Evolutionary conservation across 2,888 invertebrate species (phyloP).

Genomic region (Aspidiotus destructor): DNA sequence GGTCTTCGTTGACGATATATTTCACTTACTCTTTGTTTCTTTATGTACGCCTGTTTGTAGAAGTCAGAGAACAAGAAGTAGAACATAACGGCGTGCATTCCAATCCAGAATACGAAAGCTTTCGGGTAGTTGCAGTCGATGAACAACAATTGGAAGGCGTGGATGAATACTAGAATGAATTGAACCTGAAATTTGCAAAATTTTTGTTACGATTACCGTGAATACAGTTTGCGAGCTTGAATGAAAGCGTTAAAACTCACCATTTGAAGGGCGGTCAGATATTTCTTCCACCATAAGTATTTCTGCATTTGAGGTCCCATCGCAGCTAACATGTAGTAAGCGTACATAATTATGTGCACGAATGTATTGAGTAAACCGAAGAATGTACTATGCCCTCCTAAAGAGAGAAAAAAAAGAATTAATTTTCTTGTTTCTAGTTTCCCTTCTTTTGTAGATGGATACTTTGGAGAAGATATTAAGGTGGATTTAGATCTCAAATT

Average conservation of each 20-base stretch:
- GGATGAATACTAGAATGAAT: constrained; percentile 76
- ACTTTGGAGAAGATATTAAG: too few relatives aligned
- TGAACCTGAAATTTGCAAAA: constrained; percentile 58
- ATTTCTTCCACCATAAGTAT: constrained; percentile 93
- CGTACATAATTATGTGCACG: constrained; percentile 90
- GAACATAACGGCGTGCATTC: constrained; percentile 84
- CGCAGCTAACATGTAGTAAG: constrained; percentile 80
- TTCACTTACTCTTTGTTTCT: constrained; percentile 34
- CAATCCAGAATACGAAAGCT: constrained; percentile 83
- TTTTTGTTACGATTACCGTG: background rate
- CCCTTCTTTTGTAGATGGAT: too few relatives aligned
- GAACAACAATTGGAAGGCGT: constrained; percentile 81
- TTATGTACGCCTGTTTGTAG: constrained; percentile 65
- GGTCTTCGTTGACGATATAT: too few relatives aligned
- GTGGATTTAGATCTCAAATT: too few relatives aligned
- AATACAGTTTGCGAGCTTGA: background rate
- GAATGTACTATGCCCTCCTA: constrained; percentile 86
- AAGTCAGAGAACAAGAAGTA: constrained; percentile 86
- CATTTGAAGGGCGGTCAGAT: constrained; percentile 84
- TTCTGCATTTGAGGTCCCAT: constrained; percentile 77
- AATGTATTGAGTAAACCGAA: constrained; percentile 89
- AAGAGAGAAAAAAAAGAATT: constrained; percentile 37
- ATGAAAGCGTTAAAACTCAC: constrained; percentile 45
- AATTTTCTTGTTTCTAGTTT: too few relatives aligned
- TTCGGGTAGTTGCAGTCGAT: constrained; percentile 82